Percentiles rank a stretch among this genome's conserved stretches.
Conservation (phyloP, 2,113 vertebrate genomes). For the Motacilla alba region DNA sequence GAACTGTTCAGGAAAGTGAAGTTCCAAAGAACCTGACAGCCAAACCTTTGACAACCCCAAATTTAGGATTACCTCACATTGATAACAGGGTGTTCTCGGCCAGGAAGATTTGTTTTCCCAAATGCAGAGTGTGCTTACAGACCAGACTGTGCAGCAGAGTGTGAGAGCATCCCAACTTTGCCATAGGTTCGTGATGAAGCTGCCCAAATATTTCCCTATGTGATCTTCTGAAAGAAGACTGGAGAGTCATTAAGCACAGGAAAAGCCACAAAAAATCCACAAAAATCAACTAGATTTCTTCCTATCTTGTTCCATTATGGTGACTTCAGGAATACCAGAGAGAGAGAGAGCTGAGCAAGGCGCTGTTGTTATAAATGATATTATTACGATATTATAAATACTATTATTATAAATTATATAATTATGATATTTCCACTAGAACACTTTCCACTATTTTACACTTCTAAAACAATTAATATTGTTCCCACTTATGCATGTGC, state of each 20-base stretch:
- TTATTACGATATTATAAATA: neutral
- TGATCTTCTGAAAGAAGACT: neutral
- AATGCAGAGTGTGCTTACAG: neutral
- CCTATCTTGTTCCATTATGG: neutral
- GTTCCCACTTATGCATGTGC: neutral
- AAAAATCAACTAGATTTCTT: neutral
- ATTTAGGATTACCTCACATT: neutral
- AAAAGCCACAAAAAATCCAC: neutral
- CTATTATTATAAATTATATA: neutral
- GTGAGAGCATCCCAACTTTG: neutral
- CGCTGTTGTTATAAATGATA: neutral
- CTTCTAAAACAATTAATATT: neutral
- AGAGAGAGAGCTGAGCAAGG: neutral
- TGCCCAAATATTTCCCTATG: neutral
- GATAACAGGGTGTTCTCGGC: neutral
- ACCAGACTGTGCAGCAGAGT: rapidly evolving
- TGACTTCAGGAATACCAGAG: neutral
- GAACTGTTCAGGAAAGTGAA: neutral
- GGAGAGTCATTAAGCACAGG: neutral
- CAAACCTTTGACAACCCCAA: neutral
- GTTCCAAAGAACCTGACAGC: neutral
- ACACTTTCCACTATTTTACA: neutral
- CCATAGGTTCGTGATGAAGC: neutral
- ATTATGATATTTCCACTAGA: neutral
- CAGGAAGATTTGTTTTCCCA: neutral